Percentiles rank a stretch among this genome's conserved stretches.
These are phyloP conservation scores for Gymnocypris eckloni DNA, from an alignment of 2,797 vertebrate genomes.

Conservation along the genomic window DNA sequence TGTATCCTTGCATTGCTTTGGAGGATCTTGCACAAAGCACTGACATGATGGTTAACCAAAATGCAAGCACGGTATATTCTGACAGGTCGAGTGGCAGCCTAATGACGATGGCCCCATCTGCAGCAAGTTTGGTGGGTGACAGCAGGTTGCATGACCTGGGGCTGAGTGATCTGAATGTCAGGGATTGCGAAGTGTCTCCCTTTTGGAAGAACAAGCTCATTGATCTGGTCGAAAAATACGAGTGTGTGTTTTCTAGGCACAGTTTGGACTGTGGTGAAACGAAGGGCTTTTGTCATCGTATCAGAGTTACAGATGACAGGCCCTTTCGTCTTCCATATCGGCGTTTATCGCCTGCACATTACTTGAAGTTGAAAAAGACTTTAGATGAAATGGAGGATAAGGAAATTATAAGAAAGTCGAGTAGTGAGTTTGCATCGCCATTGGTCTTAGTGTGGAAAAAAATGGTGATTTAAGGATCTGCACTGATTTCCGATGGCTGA, in stretches of 20 bases:
- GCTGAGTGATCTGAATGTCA: neutral
- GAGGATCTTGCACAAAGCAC: neutral
- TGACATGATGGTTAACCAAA: neutral
- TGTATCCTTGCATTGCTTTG: constrained; percentile 21
- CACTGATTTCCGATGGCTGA: neutral
- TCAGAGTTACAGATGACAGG: too few relatives aligned
- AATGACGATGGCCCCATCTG: neutral
- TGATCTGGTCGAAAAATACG: neutral
- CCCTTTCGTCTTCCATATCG: too few relatives aligned
- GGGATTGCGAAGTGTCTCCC: neutral
- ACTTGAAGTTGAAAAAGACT: too few relatives aligned
- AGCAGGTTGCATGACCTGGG: neutral
- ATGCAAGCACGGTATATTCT: neutral
- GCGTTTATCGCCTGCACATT: too few relatives aligned
- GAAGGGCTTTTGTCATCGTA: neutral
- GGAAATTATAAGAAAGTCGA: constrained; percentile 18
- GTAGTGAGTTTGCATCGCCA: neutral
- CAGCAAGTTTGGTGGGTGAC: neutral
- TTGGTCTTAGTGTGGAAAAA: neutral
- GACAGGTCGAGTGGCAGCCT: neutral
- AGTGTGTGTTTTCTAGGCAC: constrained; percentile 4
- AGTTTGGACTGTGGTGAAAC: constrained; percentile 1
- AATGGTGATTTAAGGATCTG: neutral
- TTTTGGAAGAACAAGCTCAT: constrained; percentile 14
- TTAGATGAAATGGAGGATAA: too few relatives aligned